Conservation (phyloP, 2,797 vertebrate species). For the Pygocentrus nattereri region DNA sequence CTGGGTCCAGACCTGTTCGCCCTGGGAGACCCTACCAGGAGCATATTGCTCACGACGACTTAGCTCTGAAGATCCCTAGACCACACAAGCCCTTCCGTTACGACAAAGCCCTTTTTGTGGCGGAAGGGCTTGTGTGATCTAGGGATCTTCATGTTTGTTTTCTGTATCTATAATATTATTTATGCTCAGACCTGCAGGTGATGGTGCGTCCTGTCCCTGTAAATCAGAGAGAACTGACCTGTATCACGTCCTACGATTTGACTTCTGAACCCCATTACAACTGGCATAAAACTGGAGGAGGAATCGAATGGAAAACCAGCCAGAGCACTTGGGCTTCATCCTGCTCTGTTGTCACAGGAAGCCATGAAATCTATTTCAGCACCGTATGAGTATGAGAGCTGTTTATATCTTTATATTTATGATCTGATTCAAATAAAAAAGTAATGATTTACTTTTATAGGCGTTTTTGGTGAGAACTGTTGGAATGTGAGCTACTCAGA, state of each 20-base stretch:
- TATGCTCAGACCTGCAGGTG: no score
- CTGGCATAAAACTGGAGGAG: slow-evolving; percentile 36
- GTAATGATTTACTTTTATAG: slow-evolving; percentile 44
- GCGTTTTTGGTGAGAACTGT: slow-evolving; percentile 3
- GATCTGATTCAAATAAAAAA: background rate
- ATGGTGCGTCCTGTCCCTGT: no score
- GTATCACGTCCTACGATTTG: slow-evolving; percentile 28
- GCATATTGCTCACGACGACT: no score
- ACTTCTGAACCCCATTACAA: background rate
- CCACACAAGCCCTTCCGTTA: no score
- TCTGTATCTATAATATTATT: no score
- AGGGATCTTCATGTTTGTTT: no score
- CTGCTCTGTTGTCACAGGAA: background rate
- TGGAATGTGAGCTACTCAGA: slow-evolving; percentile 40
- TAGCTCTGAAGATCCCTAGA: no score
- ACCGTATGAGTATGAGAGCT: slow-evolving; percentile 43
- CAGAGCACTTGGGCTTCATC: rapidly evolving
- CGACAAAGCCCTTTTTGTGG: no score
- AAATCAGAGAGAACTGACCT: slow-evolving; percentile 14
- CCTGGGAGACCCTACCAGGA: no score
- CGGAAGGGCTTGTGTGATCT: no score
- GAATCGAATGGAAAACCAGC: background rate
- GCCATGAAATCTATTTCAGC: background rate
- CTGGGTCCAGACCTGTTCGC: no score
- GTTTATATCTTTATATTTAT: background rate